phyloP scores from a whole-genome alignment of 2,888 invertebrate species.

The Eristalis pertinax region DNA sequence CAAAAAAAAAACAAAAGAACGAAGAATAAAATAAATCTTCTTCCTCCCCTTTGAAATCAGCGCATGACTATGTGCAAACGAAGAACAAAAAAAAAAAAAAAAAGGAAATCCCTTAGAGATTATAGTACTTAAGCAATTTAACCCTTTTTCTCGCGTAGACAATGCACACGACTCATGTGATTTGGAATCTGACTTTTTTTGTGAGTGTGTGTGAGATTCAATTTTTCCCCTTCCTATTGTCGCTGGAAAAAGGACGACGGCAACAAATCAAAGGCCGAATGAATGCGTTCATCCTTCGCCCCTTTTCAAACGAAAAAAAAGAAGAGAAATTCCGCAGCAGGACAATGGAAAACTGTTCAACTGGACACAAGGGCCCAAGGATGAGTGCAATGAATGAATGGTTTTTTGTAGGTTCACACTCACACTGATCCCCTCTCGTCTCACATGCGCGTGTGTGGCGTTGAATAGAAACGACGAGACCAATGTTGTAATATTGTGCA shows the following conservation, averaged over 20 bases:
- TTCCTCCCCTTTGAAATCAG: neutral
- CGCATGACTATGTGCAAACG: neutral
- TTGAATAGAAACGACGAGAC: neutral
- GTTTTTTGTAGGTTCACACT: neutral
- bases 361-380: neutral
- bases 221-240: neutral
- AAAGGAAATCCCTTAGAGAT: neutral
- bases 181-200: conserved; percentile 19
- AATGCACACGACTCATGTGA: conserved; percentile 15
- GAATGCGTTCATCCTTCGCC: neutral
- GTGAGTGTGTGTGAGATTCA: conserved; percentile 7
- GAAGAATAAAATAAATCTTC: neutral
- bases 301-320: neutral
- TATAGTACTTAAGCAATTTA: conserved; percentile 31
- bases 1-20: neutral
- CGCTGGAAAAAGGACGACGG: neutral
- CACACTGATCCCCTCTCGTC: no score
- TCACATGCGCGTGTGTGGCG: neutral
- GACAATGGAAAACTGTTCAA: conserved; percentile 19
- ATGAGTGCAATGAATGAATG: conserved; percentile 5
- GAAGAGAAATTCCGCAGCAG: conserved; percentile 12
- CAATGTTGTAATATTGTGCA: conserved; percentile 15
- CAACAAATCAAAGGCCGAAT: conserved; percentile 12
- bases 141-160: conserved; percentile 31
- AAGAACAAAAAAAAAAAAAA: neutral